These are phyloP conservation scores for Agrotis ipsilon DNA, from an alignment of 2,888 invertebrate species.

Conservation along the genomic window DNA sequence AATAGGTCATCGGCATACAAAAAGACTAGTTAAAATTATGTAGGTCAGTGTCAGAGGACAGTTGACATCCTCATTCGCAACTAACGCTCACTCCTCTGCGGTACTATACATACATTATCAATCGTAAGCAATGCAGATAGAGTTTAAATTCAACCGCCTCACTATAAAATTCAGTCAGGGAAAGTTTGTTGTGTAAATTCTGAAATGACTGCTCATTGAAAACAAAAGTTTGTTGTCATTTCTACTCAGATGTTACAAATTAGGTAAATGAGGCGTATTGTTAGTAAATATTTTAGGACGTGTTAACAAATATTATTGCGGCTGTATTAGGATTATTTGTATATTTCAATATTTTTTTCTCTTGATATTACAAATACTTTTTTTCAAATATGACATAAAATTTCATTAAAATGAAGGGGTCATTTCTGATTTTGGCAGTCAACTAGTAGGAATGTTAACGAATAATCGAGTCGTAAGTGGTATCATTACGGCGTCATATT, in stretches of 20 bases:
- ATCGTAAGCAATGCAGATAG: constrained; percentile 76
- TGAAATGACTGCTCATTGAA: constrained; percentile 65
- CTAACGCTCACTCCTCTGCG: constrained; percentile 66
- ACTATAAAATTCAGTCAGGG: constrained; percentile 55
- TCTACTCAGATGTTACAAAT: constrained; percentile 46
- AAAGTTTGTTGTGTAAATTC: constrained; percentile 62
- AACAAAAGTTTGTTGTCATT: constrained; percentile 63
- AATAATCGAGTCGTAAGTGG: constrained; percentile 84
- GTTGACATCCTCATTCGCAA: constrained; percentile 76
- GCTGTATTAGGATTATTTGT: not conserved
- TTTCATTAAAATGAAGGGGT: constrained; percentile 10
- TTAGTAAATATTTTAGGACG: constrained; percentile 14
- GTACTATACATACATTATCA: constrained; percentile 74
- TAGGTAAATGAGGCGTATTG: constrained; percentile 19
- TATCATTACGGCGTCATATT: constrained; percentile 88
- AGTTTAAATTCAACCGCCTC: constrained; percentile 71
- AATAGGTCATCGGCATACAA: constrained; percentile 67
- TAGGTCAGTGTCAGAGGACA: constrained; percentile 88
- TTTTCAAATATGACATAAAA: not conserved
- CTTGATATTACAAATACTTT: too few relatives aligned
- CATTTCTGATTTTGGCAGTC: constrained; percentile 37
- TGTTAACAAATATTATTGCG: not conserved
- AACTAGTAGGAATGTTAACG: constrained; percentile 67
- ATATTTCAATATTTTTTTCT: not conserved
- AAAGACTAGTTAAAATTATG: constrained; percentile 79